Evolutionary conservation across 2,888 invertebrate species (phyloP).

Genomic region (Elmis aenea): DNA sequence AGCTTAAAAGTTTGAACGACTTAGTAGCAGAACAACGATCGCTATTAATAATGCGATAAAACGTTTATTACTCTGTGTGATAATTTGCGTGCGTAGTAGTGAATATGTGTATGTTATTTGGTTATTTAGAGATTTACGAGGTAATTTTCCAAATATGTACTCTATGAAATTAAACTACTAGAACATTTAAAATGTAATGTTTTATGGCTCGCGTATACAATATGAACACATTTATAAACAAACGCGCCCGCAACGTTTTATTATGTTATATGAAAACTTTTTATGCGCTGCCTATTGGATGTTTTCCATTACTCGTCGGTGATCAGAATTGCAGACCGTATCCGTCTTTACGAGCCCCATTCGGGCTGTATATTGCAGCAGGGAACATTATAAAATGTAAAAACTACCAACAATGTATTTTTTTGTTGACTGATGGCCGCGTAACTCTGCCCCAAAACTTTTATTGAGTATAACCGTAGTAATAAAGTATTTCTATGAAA

Average conservation of each 20-base stretch:
- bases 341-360: conserved; percentile 42
- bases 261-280: conserved; percentile 42
- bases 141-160: conserved; percentile 1
- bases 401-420: conserved; percentile 44
- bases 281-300: conserved; percentile 44
- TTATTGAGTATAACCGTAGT: conserved; percentile 38
- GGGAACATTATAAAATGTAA: conserved; percentile 45
- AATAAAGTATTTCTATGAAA: conserved; percentile 41
- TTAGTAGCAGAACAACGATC: too few relatives aligned
- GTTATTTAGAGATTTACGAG: background rate
- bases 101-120: background rate
- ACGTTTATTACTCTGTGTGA: too few relatives aligned
- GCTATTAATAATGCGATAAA: too few relatives aligned
- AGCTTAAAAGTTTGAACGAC: too few relatives aligned
- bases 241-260: conserved; percentile 33
- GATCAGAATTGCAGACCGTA: conserved; percentile 45
- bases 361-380: conserved; percentile 42
- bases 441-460: conserved; percentile 33
- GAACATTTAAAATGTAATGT: conserved; percentile 3
- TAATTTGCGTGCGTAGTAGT: background rate
- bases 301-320: conserved; percentile 41
- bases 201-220: background rate
- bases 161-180: conserved; percentile 2
- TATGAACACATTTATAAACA: conserved; percentile 26
- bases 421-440: conserved; percentile 34